A percentile compares a stretch with the other conserved stretches of the same genome.
Conservation (phyloP, 1,140 invertebrate species). For the Asbolus verrucosus region DNA sequence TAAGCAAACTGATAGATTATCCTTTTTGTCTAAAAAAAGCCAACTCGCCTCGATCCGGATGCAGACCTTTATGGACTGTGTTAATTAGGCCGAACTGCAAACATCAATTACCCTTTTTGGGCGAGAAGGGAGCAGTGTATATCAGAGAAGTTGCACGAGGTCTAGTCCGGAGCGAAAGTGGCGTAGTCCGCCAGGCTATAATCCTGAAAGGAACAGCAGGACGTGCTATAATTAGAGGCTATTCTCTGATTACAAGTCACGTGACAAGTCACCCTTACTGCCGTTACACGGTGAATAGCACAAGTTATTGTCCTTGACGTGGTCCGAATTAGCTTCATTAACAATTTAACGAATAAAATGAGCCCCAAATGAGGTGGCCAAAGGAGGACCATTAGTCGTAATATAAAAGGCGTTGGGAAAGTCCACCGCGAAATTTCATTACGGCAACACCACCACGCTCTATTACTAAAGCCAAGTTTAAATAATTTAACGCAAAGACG, state of each 20-base stretch:
- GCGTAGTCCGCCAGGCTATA: constrained; percentile 39
- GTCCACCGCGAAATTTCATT: constrained; percentile 31
- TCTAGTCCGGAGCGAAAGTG: constrained; percentile 25
- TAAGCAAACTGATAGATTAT: too few relatives aligned
- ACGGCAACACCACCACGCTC: constrained; percentile 4
- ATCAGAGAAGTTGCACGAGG: constrained; percentile 14
- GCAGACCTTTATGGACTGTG: background rate
- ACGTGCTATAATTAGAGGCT: constrained; percentile 57
- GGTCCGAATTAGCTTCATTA: constrained; percentile 55
- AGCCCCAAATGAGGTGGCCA: constrained; percentile 39
- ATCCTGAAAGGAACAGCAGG: constrained; percentile 47
- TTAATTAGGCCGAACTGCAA: constrained; percentile 9
- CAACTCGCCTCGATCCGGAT: too few relatives aligned
- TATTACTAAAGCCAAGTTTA: constrained; percentile 12
- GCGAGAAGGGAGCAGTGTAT: constrained; percentile 8
- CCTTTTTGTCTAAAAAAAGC: constrained; percentile 6
- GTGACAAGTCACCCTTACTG: constrained; percentile 55
- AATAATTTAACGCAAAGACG: constrained; percentile 28
- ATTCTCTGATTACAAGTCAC: constrained; percentile 59
- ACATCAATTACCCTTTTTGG: constrained; percentile 29
- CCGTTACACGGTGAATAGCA: constrained; percentile 46
- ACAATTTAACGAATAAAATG: constrained; percentile 56
- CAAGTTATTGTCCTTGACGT: constrained; percentile 57
- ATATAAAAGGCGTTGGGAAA: constrained; percentile 39
- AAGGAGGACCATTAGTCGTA: constrained; percentile 32